Evolutionary conservation across 2,113 vertebrate species (phyloP).

Genomic region (Prietella phreatophila): DNA sequence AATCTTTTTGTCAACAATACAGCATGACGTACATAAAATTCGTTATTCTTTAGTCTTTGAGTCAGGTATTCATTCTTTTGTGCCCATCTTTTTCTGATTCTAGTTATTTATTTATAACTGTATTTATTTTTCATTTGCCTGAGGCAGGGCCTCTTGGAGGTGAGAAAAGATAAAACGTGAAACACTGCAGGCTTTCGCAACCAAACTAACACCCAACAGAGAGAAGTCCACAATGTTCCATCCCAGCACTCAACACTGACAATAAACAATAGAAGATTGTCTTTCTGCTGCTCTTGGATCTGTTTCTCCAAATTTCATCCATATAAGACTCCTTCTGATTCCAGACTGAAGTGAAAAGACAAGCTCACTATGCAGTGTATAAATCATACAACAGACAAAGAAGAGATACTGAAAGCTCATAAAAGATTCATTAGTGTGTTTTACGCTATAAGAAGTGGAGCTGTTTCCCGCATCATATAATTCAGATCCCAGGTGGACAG

Average conservation of each 20-base stretch:
- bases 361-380: not conserved
- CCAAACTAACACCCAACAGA: not conserved
- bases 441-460: slow-evolving; percentile 17
- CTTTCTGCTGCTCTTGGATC: not conserved
- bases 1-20: not conserved
- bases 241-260: not conserved
- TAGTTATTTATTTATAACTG: slow-evolving; percentile 24
- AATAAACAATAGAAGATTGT: slow-evolving; percentile 22
- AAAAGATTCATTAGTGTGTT: slow-evolving; percentile 24
- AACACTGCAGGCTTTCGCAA: not conserved
- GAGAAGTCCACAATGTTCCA: slow-evolving; percentile 1
- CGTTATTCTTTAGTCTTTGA: not conserved
- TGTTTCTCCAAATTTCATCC: not conserved
- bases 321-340: not conserved
- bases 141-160: slow-evolving; percentile 20
- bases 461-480: slow-evolving; percentile 19
- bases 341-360: not conserved
- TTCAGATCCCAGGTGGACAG: slow-evolving; percentile 12
- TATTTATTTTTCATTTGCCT: slow-evolving; percentile 26
- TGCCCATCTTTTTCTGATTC: not conserved
- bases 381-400: not conserved
- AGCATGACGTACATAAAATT: not conserved
- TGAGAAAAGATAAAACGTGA: not conserved
- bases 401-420: slow-evolving; percentile 22
- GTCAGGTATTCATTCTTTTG: not conserved